Evolutionary conservation across 2,888 invertebrate species (phyloP), one percentile per base, ranked within the genome.

Genomic region (Timema podura): DNA sequence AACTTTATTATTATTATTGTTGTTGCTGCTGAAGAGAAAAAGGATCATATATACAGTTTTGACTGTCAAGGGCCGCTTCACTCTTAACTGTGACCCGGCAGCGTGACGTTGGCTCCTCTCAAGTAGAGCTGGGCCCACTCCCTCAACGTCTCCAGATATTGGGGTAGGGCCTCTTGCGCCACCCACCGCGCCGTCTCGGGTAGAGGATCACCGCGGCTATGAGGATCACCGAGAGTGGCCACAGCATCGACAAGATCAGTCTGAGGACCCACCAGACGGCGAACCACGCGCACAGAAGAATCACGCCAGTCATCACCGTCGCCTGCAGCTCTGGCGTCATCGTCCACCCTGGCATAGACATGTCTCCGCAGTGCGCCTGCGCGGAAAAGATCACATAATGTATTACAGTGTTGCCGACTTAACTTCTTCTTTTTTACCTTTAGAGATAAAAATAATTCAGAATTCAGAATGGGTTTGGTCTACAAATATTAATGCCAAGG

Each of bases 181-280:
- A 69, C n/a, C 64, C 65, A 64, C 13, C 51, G 64, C 16, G 69
- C 65, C 15, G 65, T 65, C 11, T 65, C 69, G 6, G 69, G 11
- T 54, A 11, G 10, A 69, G 13, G 10, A 64, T 44, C 69, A 69
- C 69, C 30, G 64, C 11, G 6, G 64, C 8, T 49, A 69, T 48
- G 5, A 47, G 10, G 64, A 16, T 16, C 44, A 69, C 47, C 15
- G 65, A 69, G 10, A 69, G 8, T 5, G 69, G 69, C 65, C 64
- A 65, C 9, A 69, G 30, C 30, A 69, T 46, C 30, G 69, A 48
- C 48, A 69, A 7, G 30, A 69, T 13, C 10, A 15, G 46, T 13
- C 46, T 64, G 13, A 69, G 15, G 48, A 64, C 10, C 69, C 69
- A 69, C 13, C 64, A 49, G 44, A 69, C 30, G 9, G 64, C 48